Conservation (phyloP, 2,797 vertebrate species). For the Gymnocypris eckloni region DNA sequence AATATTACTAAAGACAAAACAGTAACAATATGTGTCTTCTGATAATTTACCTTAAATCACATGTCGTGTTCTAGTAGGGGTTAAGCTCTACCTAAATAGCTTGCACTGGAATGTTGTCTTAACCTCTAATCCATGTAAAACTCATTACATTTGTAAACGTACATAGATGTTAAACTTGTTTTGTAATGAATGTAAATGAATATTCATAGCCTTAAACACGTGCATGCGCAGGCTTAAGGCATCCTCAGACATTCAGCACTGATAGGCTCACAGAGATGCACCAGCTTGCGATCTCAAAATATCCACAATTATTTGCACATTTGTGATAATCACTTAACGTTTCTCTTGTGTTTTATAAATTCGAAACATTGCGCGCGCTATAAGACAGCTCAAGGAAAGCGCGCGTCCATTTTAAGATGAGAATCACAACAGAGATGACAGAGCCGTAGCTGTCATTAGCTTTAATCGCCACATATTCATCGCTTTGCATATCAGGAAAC, state of each 20-base stretch:
- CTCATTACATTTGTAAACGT: neutral
- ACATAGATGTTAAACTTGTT: neutral
- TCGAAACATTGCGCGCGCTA: slow-evolving; percentile 60
- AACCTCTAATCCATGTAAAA: slow-evolving; percentile 9
- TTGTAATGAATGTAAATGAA: slow-evolving; percentile 19
- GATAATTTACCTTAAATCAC: neutral
- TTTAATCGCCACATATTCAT: neutral
- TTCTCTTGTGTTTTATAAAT: slow-evolving; percentile 64
- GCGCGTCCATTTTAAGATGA: slow-evolving; percentile 71
- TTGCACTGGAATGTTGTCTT: slow-evolving; percentile 4
- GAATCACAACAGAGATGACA: slow-evolving; percentile 59
- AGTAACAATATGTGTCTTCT: neutral
- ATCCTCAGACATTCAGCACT: slow-evolving; percentile 5
- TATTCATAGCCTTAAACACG: neutral
- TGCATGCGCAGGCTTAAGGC: neutral
- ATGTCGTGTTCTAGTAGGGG: neutral
- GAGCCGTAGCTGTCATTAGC: slow-evolving; percentile 6
- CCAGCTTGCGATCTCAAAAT: slow-evolving; percentile 31
- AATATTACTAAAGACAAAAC: neutral
- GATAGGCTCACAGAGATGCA: slow-evolving; percentile 22
- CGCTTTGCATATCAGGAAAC: neutral
- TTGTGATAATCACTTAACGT: slow-evolving; percentile 54
- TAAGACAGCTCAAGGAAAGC: slow-evolving; percentile 64
- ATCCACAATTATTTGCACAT: slow-evolving; percentile 63
- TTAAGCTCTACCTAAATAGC: neutral